Evolutionary conservation across 35 echinoderm and acorn worm species (phyloP).

Genomic region (Amphiura filiformis): DNA sequence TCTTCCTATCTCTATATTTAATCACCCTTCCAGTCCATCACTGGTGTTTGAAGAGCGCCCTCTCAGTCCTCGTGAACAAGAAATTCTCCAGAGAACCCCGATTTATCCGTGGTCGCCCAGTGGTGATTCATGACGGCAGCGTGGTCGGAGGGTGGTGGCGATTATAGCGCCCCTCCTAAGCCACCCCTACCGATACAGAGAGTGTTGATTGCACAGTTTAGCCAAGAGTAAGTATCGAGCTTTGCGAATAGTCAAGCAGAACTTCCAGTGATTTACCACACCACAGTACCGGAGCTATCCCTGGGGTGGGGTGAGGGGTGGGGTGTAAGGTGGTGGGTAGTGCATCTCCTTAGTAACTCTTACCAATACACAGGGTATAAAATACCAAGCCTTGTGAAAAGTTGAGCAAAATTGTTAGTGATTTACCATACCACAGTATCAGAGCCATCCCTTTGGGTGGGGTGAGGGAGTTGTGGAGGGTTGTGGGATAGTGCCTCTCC

Average conservation of each 20-base stretch:
- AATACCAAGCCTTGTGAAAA: too few relatives aligned
- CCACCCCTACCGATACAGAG: constrained; percentile 60
- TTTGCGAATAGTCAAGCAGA: too few relatives aligned
- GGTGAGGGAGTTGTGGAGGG: too few relatives aligned
- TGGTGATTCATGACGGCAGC: constrained; percentile 3
- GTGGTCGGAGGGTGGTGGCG: neutral
- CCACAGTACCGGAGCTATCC: too few relatives aligned
- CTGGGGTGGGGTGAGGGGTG: too few relatives aligned
- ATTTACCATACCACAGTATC: too few relatives aligned
- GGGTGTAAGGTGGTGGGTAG: too few relatives aligned
- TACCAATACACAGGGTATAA: too few relatives aligned
- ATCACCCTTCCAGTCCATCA: neutral
- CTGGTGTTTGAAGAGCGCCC: constrained; percentile 31
- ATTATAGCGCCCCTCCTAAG: constrained; percentile 62
- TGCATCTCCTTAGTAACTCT: too few relatives aligned
- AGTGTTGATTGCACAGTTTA: constrained; percentile 11
- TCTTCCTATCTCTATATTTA: neutral
- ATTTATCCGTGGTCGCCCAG: constrained; percentile 24
- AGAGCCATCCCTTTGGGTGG: too few relatives aligned
- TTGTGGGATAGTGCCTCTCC: constrained; percentile 32
- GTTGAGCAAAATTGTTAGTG: too few relatives aligned
- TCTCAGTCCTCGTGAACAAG: constrained; percentile 56
- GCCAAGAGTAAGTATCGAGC: neutral
- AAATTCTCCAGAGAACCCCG: constrained; percentile 53
- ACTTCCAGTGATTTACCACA: too few relatives aligned